These are phyloP conservation scores for Balaeniceps rex DNA, from an alignment of 2,113 vertebrate species.

Conservation along the genomic window DNA sequence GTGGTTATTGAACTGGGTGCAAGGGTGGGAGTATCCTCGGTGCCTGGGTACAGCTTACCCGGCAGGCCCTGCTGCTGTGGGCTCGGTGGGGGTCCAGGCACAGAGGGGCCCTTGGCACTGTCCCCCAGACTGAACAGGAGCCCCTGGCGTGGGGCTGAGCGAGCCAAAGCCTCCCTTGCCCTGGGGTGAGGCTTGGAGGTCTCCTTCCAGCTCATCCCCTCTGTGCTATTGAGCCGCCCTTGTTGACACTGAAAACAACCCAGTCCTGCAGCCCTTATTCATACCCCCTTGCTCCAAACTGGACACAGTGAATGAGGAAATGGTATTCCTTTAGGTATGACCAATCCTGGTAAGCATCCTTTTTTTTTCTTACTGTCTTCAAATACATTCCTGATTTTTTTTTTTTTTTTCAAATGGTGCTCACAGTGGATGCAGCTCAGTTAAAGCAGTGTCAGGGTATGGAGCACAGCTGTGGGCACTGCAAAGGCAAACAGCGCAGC, in stretches of 20 bases:
- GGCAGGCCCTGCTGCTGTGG: fast-evolving
- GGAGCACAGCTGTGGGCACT: background rate
- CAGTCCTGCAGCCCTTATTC: background rate
- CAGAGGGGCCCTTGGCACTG: background rate
- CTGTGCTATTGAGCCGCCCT: fast-evolving
- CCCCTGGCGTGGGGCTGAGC: fast-evolving
- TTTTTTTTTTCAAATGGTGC: background rate
- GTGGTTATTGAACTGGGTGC: fast-evolving
- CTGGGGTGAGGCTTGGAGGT: background rate
- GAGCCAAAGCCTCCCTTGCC: background rate
- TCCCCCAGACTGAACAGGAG: background rate
- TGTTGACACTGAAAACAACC: background rate
- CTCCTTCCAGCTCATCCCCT: background rate
- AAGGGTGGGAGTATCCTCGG: background rate
- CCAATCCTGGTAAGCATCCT: background rate
- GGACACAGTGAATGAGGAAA: background rate
- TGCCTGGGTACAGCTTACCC: background rate
- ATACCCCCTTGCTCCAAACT: background rate
- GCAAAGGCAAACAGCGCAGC: background rate
- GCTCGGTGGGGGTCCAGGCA: background rate
- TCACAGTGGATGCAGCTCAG: background rate
- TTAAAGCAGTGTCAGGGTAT: background rate
- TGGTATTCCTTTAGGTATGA: background rate
- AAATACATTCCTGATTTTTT: background rate
- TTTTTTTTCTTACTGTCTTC: background rate